Evolutionary conservation across 2,113 vertebrate species (phyloP).

Genomic region (Regulus satrapa): DNA sequence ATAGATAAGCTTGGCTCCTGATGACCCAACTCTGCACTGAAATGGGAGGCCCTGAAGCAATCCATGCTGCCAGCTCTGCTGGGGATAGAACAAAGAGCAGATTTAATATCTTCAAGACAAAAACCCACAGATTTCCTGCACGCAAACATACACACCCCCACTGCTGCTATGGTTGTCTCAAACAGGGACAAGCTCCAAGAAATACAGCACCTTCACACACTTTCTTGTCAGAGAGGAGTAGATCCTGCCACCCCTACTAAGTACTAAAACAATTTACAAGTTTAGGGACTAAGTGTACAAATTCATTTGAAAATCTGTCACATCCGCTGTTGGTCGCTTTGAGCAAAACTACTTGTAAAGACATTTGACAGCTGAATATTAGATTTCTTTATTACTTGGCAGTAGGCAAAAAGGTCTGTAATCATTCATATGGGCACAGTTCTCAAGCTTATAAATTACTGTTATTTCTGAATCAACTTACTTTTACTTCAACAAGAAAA

Average conservation of each 20-base stretch:
- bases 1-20: neutral
- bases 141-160: fast-evolving
- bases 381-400: neutral
- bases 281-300: neutral
- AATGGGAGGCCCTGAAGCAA: neutral
- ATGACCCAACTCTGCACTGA: neutral
- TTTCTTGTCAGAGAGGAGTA: neutral
- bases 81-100: neutral
- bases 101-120: neutral
- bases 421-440: neutral
- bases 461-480: conserved; percentile 3
- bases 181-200: neutral
- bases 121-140: neutral
- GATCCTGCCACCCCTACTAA: neutral
- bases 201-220: neutral
- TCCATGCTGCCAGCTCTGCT: neutral
- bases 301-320: neutral
- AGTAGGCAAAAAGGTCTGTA: neutral
- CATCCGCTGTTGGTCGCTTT: neutral
- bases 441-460: neutral
- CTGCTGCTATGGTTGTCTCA: neutral
- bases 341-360: neutral
- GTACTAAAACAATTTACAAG: neutral
- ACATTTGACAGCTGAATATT: neutral
- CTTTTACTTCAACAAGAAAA: neutral